phyloP scores from a whole-genome alignment of 2,797 vertebrate species.

The Tadarida brasiliensis region DNA sequence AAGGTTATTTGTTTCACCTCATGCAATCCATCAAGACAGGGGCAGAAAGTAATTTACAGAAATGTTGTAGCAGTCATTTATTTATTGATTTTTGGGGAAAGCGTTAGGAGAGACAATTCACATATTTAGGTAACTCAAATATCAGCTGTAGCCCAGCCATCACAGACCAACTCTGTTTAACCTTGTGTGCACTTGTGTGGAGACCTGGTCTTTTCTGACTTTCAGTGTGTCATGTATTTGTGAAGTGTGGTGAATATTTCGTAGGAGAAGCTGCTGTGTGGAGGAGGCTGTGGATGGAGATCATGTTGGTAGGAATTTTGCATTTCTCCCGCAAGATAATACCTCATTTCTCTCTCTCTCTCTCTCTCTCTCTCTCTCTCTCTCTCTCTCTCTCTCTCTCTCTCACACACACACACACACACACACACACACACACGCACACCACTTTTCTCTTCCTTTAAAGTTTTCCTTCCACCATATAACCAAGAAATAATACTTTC shows the following conservation, averaged over 20 bases:
- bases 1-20: background rate
- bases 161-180: background rate
- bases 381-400: too few relatives aligned
- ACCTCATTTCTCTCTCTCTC: too few relatives aligned
- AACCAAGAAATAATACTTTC: background rate
- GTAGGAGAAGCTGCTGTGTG: background rate
- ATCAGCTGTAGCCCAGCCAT: background rate
- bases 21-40: background rate
- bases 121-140: constrained; percentile 48
- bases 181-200: background rate
- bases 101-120: background rate
- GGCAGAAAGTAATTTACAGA: constrained; percentile 52
- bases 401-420: background rate
- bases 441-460: background rate
- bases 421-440: too few relatives aligned
- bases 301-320: background rate
- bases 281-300: background rate
- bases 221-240: background rate
- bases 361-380: too few relatives aligned
- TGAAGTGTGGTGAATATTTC: background rate
- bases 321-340: background rate
- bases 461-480: background rate
- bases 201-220: background rate
- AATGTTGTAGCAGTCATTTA: constrained; percentile 38
- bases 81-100: constrained; percentile 24